Conservation (phyloP, 2,888 invertebrate species). For the Troides aeacus region DNA sequence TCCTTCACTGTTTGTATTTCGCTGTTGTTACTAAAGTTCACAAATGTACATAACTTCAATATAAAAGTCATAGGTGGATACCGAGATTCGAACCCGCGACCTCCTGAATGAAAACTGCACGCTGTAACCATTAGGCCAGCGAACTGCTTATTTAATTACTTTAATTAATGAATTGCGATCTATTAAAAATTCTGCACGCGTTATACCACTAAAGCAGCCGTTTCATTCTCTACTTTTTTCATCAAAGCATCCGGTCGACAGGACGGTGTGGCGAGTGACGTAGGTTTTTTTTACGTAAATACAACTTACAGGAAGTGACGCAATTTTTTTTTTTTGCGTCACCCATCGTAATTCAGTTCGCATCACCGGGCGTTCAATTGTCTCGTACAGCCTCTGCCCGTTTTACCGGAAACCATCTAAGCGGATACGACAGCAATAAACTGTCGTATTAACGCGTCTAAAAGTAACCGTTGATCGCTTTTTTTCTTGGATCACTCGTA, state of each 20-base stretch:
- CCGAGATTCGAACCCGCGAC: too few species aligned
- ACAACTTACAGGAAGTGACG: constrained; percentile 1
- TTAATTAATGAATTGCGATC: neutral
- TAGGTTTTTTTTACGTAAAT: neutral
- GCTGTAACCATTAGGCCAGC: too few species aligned
- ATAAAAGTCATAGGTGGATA: too few species aligned
- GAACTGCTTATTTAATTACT: too few species aligned
- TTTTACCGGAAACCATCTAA: neutral
- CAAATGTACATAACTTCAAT: too few species aligned
- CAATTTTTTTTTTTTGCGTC: neutral
- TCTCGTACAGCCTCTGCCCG: neutral
- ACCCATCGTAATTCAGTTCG: neutral
- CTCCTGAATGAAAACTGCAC: too few species aligned
- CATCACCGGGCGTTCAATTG: neutral
- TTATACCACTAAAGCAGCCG: neutral
- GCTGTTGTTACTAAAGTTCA: too few species aligned
- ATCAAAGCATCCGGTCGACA: neutral
- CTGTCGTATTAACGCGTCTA: neutral
- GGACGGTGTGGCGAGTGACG: neutral
- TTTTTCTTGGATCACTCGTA: neutral
- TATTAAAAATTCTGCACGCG: neutral
- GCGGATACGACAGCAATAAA: neutral
- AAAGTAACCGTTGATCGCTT: neutral
- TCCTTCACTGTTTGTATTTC: too few species aligned
- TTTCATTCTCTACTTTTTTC: neutral